Conservation (phyloP, 2,113 vertebrate species). For the Bagarius yarrelli region DNA sequence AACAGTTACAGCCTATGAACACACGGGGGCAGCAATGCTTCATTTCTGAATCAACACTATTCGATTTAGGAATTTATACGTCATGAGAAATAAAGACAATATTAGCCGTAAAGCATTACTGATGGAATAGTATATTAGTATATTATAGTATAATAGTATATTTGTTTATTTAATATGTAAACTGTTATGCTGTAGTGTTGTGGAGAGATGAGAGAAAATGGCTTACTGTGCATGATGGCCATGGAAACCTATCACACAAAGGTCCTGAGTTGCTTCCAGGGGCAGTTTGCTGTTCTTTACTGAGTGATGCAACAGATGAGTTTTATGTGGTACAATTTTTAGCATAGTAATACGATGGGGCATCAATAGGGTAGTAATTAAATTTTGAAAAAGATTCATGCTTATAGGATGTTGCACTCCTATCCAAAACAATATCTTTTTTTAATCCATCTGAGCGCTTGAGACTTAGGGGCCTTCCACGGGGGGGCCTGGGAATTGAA, state of each 20-base stretch:
- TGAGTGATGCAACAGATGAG: not conserved
- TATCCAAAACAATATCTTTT: too few relatives aligned
- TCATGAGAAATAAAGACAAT: not conserved
- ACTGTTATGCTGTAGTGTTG: not conserved
- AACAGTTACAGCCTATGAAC: not conserved
- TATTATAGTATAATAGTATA: not conserved
- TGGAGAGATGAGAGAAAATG: not conserved
- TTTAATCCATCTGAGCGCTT: too few relatives aligned
- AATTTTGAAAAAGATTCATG: too few relatives aligned
- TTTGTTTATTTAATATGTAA: not conserved
- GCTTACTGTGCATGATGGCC: not conserved
- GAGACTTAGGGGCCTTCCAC: too few relatives aligned
- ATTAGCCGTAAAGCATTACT: not conserved
- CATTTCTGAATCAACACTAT: not conserved
- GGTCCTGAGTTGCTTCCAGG: not conserved
- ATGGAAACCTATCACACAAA: not conserved
- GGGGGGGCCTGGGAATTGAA: too few relatives aligned
- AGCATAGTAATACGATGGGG: not conserved
- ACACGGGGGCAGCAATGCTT: slow-evolving; percentile 26
- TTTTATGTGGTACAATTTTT: not conserved
- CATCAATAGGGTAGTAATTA: too few relatives aligned
- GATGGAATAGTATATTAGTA: not conserved
- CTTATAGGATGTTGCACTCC: too few relatives aligned
- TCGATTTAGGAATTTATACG: not conserved
- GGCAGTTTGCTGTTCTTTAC: not conserved